Evolutionary conservation across 2,888 invertebrate species (phyloP), one percentile per base, ranked within the genome.

Genomic region (Timandra comae): DNA sequence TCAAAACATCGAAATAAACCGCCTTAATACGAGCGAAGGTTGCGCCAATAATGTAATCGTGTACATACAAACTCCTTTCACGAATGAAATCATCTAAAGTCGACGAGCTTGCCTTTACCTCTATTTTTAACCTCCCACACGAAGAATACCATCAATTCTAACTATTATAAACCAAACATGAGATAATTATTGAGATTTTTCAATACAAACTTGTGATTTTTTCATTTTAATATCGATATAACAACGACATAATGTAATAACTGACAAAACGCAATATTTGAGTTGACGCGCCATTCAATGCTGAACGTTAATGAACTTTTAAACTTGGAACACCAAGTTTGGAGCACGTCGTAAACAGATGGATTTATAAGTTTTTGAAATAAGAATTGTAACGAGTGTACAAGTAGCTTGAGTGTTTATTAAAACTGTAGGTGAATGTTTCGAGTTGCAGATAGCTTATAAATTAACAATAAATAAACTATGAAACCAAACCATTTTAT

Each of bases 301-400:
- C 46, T 56, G 56, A 54, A 65, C 63, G 59, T 20, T 64, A 63
- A 59, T 63, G 61, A 63, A 63, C 62, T 61, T 63, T 60, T 56
- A 57, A 63, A 64, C 59, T 61, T 59, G 53, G 50, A 45, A 43
- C 50, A 43, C 38, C 34, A 38, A 44, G 46, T 48, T 52, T 30
- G 43, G 29, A 31, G 29, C 25, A 36, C 23, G 16, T 35, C 36
- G 42, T 49, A 43, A 52, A 54, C 54, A 56, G 46, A 53, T 47
- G 53, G 41, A 53, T 49, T 46, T 38, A 43, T 46, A 43, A 32
- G 40, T 52, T 52, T 52, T 50, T 47, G 38, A 50, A 50, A 40
- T 43, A 50, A 52, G 40, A 41, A 39, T 30, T 16, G 16, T 16
- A 16, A 16, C 16, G 16, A 16, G 16, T 6, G 4, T 16, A 16